Percentiles rank a stretch among this genome's conserved stretches.
These are phyloP conservation scores for Apis cerana DNA, from an alignment of 1,140 invertebrate genomes.

Conservation along the genomic window DNA sequence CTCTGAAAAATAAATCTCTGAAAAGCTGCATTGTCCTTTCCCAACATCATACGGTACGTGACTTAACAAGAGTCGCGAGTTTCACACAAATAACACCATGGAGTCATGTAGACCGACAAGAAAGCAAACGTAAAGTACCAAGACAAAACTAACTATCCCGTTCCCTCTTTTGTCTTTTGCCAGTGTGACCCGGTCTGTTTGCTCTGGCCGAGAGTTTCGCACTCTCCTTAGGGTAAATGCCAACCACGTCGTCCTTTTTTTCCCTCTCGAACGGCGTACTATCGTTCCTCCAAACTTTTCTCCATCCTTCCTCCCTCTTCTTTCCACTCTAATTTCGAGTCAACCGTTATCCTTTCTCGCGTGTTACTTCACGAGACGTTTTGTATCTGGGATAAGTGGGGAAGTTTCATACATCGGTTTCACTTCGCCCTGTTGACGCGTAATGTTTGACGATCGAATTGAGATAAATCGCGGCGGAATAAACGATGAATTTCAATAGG, in stretches of 20 bases:
- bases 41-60: too few species aligned
- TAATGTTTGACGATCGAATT: conserved; percentile 8
- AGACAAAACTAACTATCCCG: neutral
- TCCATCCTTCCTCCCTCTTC: neutral
- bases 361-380: neutral
- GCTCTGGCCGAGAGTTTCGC: conserved; percentile 8
- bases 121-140: neutral
- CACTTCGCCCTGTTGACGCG: conserved; percentile 16
- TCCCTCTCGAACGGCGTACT: neutral
- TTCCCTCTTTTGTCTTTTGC: too few species aligned
- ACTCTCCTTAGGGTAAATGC: conserved; percentile 6
- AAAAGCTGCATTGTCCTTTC: too few species aligned
- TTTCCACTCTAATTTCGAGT: neutral
- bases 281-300: conserved; percentile 28
- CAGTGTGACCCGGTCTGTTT: conserved; percentile 24
- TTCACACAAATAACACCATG: neutral
- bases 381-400: neutral
- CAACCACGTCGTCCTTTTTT: conserved; percentile 4
- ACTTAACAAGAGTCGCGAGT: neutral
- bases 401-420: neutral
- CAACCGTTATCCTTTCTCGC: neutral
- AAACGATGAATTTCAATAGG: conserved; percentile 17
- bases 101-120: too few species aligned
- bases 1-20: too few species aligned
- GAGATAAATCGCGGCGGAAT: neutral